phyloP scores from a whole-genome alignment of 2,888 invertebrate species.

The Drosophila quinaria region DNA sequence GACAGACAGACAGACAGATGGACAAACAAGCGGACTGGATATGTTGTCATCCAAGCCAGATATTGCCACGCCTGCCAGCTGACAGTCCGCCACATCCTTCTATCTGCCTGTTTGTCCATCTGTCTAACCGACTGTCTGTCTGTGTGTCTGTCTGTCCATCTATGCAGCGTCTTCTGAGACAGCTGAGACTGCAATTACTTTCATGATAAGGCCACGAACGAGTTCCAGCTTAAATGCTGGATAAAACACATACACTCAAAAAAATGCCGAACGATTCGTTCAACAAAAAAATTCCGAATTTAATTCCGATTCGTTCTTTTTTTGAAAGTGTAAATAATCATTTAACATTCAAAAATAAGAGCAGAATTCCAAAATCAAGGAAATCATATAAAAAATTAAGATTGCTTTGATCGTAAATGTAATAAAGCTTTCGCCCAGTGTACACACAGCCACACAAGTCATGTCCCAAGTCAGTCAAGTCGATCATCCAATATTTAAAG shows the following conservation, averaged over 20 bases:
- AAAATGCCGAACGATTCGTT: no score
- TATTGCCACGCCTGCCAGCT: slow-evolving; percentile 2
- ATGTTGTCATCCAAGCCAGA: slow-evolving; percentile 35
- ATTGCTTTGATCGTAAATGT: no score
- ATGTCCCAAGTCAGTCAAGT: background rate
- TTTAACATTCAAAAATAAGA: no score
- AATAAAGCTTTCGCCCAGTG: no score
- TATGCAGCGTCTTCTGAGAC: slow-evolving; percentile 41
- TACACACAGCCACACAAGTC: background rate
- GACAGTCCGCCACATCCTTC: background rate
- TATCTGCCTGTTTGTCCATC: slow-evolving; percentile 7
- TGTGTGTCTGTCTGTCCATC: slow-evolving; percentile 19
- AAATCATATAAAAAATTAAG: no score
- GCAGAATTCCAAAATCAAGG: no score
- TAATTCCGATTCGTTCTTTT: no score
- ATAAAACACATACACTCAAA: slow-evolving; percentile 4
- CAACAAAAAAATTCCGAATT: no score
- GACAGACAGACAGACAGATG: background rate
- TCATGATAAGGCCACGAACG: slow-evolving; percentile 32
- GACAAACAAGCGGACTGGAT: slow-evolving; percentile 8
- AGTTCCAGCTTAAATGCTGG: slow-evolving; percentile 27
- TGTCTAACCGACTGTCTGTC: background rate
- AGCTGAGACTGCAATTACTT: slow-evolving; percentile 60
- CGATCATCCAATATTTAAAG: slow-evolving; percentile 1
- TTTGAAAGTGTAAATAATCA: no score